Percentiles rank a stretch among this genome's conserved stretches.
These are phyloP conservation scores for Threskiornis aethiopicus DNA, from an alignment of 2,797 vertebrate genomes.

Conservation along the genomic window DNA sequence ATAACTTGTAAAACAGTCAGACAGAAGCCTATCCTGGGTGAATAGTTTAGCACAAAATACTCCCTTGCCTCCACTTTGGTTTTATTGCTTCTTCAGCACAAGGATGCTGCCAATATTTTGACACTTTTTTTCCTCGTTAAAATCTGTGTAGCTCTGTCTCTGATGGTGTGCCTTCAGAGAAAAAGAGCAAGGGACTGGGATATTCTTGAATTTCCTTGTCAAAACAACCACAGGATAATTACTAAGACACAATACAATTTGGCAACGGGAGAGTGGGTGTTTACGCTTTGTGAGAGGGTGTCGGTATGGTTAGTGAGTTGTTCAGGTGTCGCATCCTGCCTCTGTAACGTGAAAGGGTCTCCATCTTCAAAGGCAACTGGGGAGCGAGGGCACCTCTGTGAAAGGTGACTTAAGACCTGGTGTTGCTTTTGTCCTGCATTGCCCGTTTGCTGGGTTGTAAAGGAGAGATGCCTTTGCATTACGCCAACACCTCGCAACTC, in stretches of 20 bases:
- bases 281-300: not conserved
- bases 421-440: not conserved
- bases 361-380: not conserved
- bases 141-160: not conserved
- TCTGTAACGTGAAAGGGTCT: not conserved
- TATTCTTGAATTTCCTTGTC: constrained; percentile 13
- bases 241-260: not conserved
- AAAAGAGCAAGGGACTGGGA: constrained; percentile 15
- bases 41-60: constrained; percentile 34
- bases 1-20: constrained; percentile 32
- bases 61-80: constrained; percentile 36
- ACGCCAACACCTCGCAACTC: fast-evolving
- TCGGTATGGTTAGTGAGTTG: not conserved
- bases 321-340: not conserved
- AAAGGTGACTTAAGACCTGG: not conserved
- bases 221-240: not conserved
- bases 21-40: constrained; percentile 10
- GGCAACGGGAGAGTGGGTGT: not conserved
- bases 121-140: not conserved
- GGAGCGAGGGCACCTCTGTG: fast-evolving
- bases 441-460: not conserved
- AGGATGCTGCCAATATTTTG: constrained; percentile 49
- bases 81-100: constrained; percentile 25
- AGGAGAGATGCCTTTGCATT: not conserved
- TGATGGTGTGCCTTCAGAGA: not conserved